Evolutionary conservation across 2,797 vertebrate genomes (phyloP), one percentile per base, ranked within the genome.

Genomic region (Austrolebias charrua): DNA sequence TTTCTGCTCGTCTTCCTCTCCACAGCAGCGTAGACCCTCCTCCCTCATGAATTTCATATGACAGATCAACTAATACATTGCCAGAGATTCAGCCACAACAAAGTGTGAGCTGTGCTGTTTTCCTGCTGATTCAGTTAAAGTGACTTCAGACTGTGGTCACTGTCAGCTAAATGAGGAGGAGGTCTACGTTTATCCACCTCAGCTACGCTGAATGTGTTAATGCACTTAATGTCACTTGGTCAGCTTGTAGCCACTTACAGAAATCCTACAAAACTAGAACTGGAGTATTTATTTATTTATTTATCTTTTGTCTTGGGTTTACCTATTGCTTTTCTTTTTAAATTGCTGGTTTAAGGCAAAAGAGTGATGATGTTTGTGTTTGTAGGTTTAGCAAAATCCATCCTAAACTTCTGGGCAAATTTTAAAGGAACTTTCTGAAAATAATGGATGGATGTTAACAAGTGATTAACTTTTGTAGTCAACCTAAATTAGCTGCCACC

Each of bases 21-120:
- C 43, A 45, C 63, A 65, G 57, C 60, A 47, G 66, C 46, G 49
- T 46, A 70, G 64, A 64, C 55, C 78, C 67, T 66, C 77, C 73
- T 77, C 60, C 66, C 54, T 78, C 73, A 80, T 84, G 55, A 81
- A 86, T 85, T 81, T 73, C 72, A 75, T 47, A 85, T 81, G 63
- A 72, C 24, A 64, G 68, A 43, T 59, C 71, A 63, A 63, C 60
- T 83, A 81, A 78, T 65, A 76, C 46, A 64, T 76, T 54, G 58
- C 75, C 38, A 77, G 61, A 53, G 47, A 63, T 75, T 71, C 18
- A 71, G 63, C 56, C 68, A 61, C 51, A 60, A 64, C 63, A 76
- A 61, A 63, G 15, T 28, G 60, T 45, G 68, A 80, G 35, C 51
- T 15, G 43, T 79, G 54, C 50, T 62, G 67, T 65, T 55, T 71